Conservation (phyloP, 2,797 vertebrate genomes). For the Emys orbicularis region DNA sequence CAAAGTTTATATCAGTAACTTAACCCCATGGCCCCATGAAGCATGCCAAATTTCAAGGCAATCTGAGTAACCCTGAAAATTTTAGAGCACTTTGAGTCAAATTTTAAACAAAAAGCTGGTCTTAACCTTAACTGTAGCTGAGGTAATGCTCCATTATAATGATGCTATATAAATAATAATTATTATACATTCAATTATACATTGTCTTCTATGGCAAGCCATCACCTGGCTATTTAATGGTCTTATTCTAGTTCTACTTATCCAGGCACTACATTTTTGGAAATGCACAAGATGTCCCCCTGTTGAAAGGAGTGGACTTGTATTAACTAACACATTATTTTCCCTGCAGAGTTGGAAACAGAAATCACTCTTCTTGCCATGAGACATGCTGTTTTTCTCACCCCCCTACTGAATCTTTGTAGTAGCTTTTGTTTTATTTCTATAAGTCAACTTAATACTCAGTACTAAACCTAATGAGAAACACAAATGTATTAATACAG, state of each 20-base stretch:
- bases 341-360: conserved; percentile 7
- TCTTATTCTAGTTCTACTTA: background rate
- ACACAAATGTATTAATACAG: background rate
- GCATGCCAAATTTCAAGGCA: too few relatives aligned
- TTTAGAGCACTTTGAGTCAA: too few relatives aligned
- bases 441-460: background rate
- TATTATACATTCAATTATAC: background rate
- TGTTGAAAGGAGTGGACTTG: background rate
- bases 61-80: too few relatives aligned
- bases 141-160: background rate
- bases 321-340: background rate
- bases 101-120: too few relatives aligned
- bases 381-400: background rate
- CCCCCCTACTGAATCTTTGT: background rate
- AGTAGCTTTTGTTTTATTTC: background rate
- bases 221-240: background rate
- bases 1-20: too few relatives aligned
- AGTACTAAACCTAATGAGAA: background rate
- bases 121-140: too few relatives aligned
- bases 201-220: background rate
- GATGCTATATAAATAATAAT: background rate
- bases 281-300: rapidly evolving
- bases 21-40: too few relatives aligned
- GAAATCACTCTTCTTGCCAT: conserved; percentile 11
- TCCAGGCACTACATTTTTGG: background rate